Evolutionary conservation across 2,797 vertebrate species (phyloP), one percentile per base, ranked within the genome.

Genomic region (Melanotaenia pygmaea): DNA sequence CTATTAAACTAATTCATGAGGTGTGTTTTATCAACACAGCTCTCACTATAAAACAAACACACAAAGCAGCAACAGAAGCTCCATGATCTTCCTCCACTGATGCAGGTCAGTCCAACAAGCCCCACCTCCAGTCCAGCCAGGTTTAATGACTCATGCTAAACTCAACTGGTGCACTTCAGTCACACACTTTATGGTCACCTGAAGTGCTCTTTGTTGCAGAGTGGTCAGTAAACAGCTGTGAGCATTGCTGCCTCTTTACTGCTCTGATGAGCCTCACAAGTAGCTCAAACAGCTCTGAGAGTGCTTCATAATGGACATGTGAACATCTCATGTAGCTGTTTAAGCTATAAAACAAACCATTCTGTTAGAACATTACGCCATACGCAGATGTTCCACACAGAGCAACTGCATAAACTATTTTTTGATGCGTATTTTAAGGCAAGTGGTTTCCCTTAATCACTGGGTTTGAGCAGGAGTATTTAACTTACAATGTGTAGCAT

Each of bases 181-280:
- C 35, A 0, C 64, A 14, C 77, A 58, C 74, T 90, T 91, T 81
- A 87, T 37, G 80, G 79, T 70, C 83, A 84, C 81, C 87, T 92
- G 86, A 88, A 88, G 86, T 32, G 83, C 82, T 85, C 89, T 88
- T 85, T 72, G 83, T 45, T 51, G 76, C 81, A 61, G 70, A 90
- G 88, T 81, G 83, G 87, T 85, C 85, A 83, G 83, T 87, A 92
- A 92, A 91, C 87, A 89, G 76, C 87, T 81, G 82, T 67, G 80
- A 87, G 76, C 40, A 67, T 69, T 66, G 65, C 34, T 4, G 6
- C 43, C 65, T 64, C 71, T 90, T 88, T 81, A 84, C 32, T 4
- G 70, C 70, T 80, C 72, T 1, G 37, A 30, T 7, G 67, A 72
- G 47, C 74, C 70, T 77, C 77, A 59, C 58, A 72, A 82, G 76